Base-by-base conservation (phyloP, 1,140 invertebrate species). In the Bilobella aurantiaca region DNA sequence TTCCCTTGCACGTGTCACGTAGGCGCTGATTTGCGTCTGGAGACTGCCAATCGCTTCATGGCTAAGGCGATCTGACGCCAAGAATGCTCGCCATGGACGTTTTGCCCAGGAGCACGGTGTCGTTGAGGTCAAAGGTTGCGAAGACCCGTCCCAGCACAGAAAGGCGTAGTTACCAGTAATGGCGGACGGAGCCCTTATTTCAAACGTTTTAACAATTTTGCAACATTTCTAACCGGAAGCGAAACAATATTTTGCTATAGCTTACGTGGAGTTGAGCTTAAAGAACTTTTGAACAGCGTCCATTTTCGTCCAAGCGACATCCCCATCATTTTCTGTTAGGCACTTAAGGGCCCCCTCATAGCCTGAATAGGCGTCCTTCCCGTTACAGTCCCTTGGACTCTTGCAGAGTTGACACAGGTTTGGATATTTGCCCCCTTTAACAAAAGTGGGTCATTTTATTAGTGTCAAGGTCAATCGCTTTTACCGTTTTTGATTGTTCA, bases 221-320 rank as follows among this genome's bases (percentile, higher is more conserved):
- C 29, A 5, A 30, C 21, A 3, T 21, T 1, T 23, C 3, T 29
- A 37, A 46, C 1, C 16, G 37, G 14, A 32, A 64, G 25, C 18
- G n/a, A 42, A 57, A 37, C 8, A 58, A 3, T 8, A 1, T 5
- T 53, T 25, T 30, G 3, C 14, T 31, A 56, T 21, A 27, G 28
- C 25, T 34, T 53, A 64, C 63, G 37, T 12, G 25, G 65, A 46
- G 25, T 58, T 65, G 29, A 69, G 31, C 27, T 66, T 65, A 78
- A 88, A 88, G 59, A 74, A 75, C 73, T 86, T 84, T 65, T 83
- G 81, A 1, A 91, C 85, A 62, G 81, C 89, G 66, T 87, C 86
- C 64, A 90, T 84, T 76, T 91, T 90, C 1, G 89, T 87, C 77
- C 90, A 93, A 2, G 90, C 90, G 0, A 93, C 82, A 64, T 93